Conservation (phyloP, 2,113 vertebrate species). For the Nettapus auritus region DNA sequence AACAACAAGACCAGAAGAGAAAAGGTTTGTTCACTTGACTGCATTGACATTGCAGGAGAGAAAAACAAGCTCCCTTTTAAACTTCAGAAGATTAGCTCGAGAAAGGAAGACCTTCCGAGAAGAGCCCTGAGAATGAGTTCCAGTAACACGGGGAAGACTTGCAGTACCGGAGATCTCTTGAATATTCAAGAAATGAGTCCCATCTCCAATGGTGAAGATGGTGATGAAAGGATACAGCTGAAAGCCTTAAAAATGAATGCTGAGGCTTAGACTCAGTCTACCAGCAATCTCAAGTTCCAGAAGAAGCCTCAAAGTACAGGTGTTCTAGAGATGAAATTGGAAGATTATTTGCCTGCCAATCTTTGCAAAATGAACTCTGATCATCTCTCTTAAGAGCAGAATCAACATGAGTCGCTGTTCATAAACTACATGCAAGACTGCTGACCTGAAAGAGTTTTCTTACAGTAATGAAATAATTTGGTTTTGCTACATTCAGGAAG, state of each 20-base stretch:
- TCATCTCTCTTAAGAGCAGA: conserved; percentile 57
- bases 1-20: conserved; percentile 72
- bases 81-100: conserved; percentile 82
- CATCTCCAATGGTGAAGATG: conserved; percentile 67
- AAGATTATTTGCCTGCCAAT: conserved; percentile 82
- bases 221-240: conserved; percentile 75
- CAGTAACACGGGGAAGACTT: conserved; percentile 76
- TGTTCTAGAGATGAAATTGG: conserved; percentile 62
- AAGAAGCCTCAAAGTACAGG: conserved; percentile 61
- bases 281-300: conserved; percentile 75
- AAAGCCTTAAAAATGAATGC: conserved; percentile 73
- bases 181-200: conserved; percentile 79
- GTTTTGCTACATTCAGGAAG: background rate
- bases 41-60: conserved; percentile 72
- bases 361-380: conserved; percentile 80
- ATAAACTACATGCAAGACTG: background rate
- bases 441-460: background rate
- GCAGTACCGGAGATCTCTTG: conserved; percentile 82
- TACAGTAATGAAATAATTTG: background rate
- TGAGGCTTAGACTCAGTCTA: conserved; percentile 80
- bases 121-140: conserved; percentile 65
- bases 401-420: background rate
- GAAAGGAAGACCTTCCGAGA: conserved; percentile 77
- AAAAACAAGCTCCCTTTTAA: conserved; percentile 80
- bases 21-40: conserved; percentile 79